Conservation (phyloP, 2,888 invertebrate genomes). For the Pheosia tremula region DNA sequence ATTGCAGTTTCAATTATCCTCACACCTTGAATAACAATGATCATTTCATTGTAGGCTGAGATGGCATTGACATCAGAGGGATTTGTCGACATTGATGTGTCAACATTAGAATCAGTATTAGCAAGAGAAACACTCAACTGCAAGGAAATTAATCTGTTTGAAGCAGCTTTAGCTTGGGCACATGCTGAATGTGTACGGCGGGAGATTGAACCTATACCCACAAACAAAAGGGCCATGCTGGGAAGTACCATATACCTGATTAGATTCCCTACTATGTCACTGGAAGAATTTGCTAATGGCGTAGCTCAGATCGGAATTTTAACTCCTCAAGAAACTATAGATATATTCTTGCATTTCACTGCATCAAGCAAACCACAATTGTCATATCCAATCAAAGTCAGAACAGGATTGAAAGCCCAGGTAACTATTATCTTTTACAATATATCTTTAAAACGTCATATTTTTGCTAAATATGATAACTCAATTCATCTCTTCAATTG, state of each 20-base stretch:
- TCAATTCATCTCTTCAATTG: neutral
- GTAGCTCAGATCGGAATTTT: conserved; percentile 97
- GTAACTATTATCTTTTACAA: conserved; percentile 64
- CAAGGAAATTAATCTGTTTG: conserved; percentile 95
- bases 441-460: neutral
- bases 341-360: conserved; percentile 97
- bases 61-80: conserved; percentile 98
- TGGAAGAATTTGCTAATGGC: conserved; percentile 96
- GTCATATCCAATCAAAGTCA: conserved; percentile 91
- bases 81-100: conserved; percentile 97
- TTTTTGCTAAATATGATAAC: neutral
- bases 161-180: conserved; percentile 97
- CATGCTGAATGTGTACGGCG: conserved; percentile 94
- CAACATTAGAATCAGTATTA: conserved; percentile 95
- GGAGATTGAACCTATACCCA: conserved; percentile 91
- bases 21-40: conserved; percentile 46
- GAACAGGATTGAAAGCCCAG: conserved; percentile 95
- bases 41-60: conserved; percentile 89
- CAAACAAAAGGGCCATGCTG: conserved; percentile 90
- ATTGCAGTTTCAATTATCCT: conserved; percentile 83
- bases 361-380: conserved; percentile 94
- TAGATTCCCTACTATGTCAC: conserved; percentile 96
- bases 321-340: conserved; percentile 96
- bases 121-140: conserved; percentile 97
- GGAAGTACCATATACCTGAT: conserved; percentile 93